These are phyloP conservation scores for Myotis yumanensis DNA, from an alignment of 2,113 vertebrate species.

Conservation along the genomic window DNA sequence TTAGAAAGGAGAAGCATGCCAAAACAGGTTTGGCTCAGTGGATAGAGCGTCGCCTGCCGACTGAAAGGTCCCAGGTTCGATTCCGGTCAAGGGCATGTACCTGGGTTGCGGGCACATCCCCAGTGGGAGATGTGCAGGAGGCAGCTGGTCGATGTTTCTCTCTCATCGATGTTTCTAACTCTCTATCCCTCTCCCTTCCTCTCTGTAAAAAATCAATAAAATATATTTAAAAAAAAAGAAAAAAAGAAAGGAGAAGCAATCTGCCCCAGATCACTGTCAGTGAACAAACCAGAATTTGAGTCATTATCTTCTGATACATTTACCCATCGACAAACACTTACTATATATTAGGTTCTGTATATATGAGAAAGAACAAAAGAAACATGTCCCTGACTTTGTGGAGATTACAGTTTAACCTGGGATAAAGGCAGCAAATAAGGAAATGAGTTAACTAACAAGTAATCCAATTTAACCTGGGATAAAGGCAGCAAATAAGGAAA, in stretches of 20 bases:
- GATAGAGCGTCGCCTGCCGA: too few relatives aligned
- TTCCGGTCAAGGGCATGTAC: too few relatives aligned
- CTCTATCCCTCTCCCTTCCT: too few relatives aligned
- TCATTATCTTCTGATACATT: background rate
- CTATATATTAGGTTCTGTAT: fast-evolving
- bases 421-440: background rate
- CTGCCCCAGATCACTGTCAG: background rate
- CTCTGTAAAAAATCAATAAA: too few relatives aligned
- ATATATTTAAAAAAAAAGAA: too few relatives aligned
- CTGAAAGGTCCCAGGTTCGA: too few relatives aligned
- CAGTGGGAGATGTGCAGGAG: too few relatives aligned
- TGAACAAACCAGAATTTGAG: background rate
- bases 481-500: background rate
- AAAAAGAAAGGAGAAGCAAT: background rate
- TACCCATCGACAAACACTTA: background rate
- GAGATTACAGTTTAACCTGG: fast-evolving
- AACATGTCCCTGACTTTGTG: background rate
- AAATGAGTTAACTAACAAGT: background rate
- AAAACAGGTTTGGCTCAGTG: too few relatives aligned
- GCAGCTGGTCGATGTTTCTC: too few relatives aligned
- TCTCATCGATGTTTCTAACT: too few relatives aligned
- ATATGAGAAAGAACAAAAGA: background rate
- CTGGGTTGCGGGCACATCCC: too few relatives aligned
- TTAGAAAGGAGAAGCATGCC: background rate
- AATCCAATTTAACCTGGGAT: background rate